Conservation (phyloP, 2,797 vertebrate species). For the Malacoctenus gilli region DNA sequence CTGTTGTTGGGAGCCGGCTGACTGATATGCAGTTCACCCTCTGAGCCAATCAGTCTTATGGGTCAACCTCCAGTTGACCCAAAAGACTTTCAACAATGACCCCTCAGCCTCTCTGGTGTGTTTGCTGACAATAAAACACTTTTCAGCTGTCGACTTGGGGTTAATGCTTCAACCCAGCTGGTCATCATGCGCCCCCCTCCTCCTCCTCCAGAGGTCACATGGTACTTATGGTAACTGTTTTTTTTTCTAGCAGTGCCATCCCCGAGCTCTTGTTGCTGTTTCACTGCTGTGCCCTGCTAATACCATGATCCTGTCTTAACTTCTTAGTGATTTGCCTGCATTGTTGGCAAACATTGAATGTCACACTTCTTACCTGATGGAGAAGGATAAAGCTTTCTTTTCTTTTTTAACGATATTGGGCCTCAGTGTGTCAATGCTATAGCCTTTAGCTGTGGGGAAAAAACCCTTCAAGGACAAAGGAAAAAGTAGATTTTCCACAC, state of each 20-base stretch:
- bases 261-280: constrained; percentile 25
- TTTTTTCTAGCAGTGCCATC: constrained; percentile 28
- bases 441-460: constrained; percentile 25
- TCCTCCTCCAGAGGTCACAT: too few species aligned
- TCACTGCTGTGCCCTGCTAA: constrained; percentile 41
- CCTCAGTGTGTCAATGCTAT: constrained; percentile 22
- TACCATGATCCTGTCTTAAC: constrained; percentile 28
- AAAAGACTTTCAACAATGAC: too few species aligned
- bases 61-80: too few species aligned
- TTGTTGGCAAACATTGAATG: constrained; percentile 29
- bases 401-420: not conserved
- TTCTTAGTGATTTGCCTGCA: constrained; percentile 12
- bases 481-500: constrained; percentile 30
- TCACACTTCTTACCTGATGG: constrained; percentile 31
- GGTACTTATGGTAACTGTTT: too few species aligned
- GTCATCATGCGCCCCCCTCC: constrained; percentile 1
- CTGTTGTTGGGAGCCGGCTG: not conserved
- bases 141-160: too few species aligned
- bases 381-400: constrained; percentile 21
- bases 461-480: constrained; percentile 1
- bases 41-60: too few species aligned
- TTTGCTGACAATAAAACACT: too few species aligned
- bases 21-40: constrained; percentile 11
- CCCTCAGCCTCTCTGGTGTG: too few species aligned
- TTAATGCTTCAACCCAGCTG: too few species aligned